Percentiles rank a stretch among this genome's conserved stretches.
Evolutionary conservation across 2,113 vertebrate species (phyloP).

Genomic region (Nyctibius bracteatus): DNA sequence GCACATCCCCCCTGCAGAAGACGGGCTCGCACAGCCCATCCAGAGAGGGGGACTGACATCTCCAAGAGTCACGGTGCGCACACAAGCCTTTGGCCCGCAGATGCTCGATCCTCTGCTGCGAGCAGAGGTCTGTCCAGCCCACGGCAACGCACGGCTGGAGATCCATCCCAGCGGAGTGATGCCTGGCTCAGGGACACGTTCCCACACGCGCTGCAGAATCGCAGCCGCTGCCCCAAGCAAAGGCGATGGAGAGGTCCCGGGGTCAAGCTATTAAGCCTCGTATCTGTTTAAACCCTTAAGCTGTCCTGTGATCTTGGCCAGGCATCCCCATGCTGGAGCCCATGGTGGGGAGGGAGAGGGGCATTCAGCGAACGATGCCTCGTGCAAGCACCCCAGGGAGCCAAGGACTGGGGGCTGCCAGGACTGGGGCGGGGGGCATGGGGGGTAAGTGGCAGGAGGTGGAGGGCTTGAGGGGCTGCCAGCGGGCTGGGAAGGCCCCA

Average conservation of each 20-base stretch:
- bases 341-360: background rate
- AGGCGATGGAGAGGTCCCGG: background rate
- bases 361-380: background rate
- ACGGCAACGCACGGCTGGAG: accelerated
- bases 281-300: background rate
- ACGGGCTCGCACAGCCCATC: background rate
- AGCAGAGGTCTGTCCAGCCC: background rate
- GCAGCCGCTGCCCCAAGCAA: background rate
- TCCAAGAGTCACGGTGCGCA: background rate
- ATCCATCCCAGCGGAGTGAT: background rate
- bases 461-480: background rate
- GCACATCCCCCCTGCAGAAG: background rate
- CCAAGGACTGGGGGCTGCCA: background rate
- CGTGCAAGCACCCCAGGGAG: background rate
- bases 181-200: background rate
- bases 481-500: background rate
- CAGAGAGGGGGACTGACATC: accelerated
- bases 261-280: constrained; percentile 16
- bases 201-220: background rate
- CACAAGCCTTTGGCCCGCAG: background rate
- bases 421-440: background rate
- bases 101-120: accelerated
- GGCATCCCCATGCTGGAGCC: background rate
- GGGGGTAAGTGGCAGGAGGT: background rate
- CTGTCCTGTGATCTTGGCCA: background rate